Base-by-base conservation (phyloP, 2,888 invertebrate genomes). In the Drosophila bunnanda region DNA sequence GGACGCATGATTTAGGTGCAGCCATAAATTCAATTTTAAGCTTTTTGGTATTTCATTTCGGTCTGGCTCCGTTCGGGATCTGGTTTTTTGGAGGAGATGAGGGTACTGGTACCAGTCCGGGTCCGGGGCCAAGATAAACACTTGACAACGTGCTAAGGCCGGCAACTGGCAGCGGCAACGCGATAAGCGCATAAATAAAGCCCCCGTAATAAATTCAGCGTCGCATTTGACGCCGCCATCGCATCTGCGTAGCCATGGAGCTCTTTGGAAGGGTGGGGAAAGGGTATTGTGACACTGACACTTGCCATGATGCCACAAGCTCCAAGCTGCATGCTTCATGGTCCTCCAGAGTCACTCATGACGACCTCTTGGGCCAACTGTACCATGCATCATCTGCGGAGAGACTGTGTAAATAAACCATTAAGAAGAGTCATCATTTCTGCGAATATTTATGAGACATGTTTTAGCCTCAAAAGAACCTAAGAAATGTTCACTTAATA, bases 91-190 rank as follows among this genome's bases (percentile, higher is more conserved):
- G 25, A 25, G 2, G 25, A 25, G 25, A 22, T 32, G 28, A 25
- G 38, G 50, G 46, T 22, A 38, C 44, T 36, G 66, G 52, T 58
- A 32, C 38, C 50, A 58, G 36, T 56, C 22, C 34, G 73, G 73
- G 46, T 52, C 64, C 65, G 75, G 56, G 57, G 60, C 87, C 83
- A 82, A 82, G 85, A 82, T 86, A 86, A 82, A 80, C 89, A 86
- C 86, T 86, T 89, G 89, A 89, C 86, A 89, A 86, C 89, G 89
- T 73, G 86, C 80, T 86, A 89, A 86, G 88, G 89, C 86, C 78
- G 71, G 59, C 48, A 22, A 43, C 77, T 76, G 81, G 69, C 77
- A 77, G 66, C 77, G 58, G 59, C 38, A 77, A 72, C 78, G 65
- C 78, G 78, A 76, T 88, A 85, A 85, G 83, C 79, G 65, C 84